Conservation (phyloP, 2,797 vertebrate species). For the Hoplostethus mediterraneus region DNA sequence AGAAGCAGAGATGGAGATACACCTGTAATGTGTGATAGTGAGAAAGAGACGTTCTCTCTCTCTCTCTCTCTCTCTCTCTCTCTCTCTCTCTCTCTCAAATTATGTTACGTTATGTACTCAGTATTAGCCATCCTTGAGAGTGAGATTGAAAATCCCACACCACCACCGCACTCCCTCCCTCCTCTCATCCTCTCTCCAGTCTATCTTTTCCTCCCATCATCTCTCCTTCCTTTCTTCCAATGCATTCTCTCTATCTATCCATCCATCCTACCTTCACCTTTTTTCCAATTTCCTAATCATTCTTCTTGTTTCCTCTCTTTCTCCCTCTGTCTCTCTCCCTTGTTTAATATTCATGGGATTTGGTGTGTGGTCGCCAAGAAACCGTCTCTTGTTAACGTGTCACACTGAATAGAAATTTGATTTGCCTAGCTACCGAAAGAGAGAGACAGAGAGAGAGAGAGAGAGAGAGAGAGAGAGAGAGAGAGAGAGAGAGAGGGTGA, state of each 20-base stretch:
- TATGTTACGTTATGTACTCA: not conserved
- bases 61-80: conserved; percentile 12
- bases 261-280: not conserved
- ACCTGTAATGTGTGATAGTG: conserved; percentile 2
- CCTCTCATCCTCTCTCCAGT: not conserved
- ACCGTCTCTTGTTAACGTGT: not conserved
- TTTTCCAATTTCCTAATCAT: not conserved
- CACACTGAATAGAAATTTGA: not conserved
- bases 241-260: not conserved
- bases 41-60: conserved; percentile 15
- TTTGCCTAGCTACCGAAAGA: not conserved
- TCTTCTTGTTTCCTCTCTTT: not conserved
- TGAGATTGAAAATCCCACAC: not conserved
- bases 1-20: conserved; percentile 2
- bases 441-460: not conserved
- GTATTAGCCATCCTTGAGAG: not conserved
- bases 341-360: conserved; percentile 9
- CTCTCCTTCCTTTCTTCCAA: not conserved
- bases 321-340: not conserved
- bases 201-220: not conserved
- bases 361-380: not conserved
- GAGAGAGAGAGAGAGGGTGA: not conserved
- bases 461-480: not conserved
- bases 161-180: not conserved
- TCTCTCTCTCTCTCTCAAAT: not conserved